Evolutionary conservation across 2,113 vertebrate species (phyloP).

Genomic region (Pangasianodon gigas): DNA sequence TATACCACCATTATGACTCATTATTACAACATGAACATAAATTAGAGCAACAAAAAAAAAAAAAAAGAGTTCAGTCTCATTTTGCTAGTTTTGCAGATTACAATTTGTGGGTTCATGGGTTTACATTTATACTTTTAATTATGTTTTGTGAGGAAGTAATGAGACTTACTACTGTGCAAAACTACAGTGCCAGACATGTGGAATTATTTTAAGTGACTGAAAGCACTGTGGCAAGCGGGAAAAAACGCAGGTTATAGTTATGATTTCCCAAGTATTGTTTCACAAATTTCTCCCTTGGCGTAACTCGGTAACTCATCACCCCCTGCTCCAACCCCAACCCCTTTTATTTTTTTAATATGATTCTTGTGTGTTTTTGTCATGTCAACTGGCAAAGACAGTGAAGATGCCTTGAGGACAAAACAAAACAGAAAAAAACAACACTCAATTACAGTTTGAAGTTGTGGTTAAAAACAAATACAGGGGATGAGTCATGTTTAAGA

Average conservation of each 20-base stretch:
- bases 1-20: background rate
- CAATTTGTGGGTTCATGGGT: constrained; percentile 22
- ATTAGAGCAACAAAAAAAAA: background rate
- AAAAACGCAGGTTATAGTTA: constrained; percentile 16
- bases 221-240: background rate
- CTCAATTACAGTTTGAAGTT: background rate
- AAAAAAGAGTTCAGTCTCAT: background rate
- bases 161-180: constrained; percentile 20
- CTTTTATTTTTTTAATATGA: background rate
- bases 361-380: constrained; percentile 6
- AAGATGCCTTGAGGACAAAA: constrained; percentile 16
- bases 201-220: constrained; percentile 35
- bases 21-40: background rate
- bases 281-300: constrained; percentile 33
- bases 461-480: constrained; percentile 19
- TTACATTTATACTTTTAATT: constrained; percentile 14
- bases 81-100: background rate
- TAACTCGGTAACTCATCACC: constrained; percentile 9
- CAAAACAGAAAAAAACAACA: background rate
- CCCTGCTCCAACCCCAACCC: background rate
- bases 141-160: constrained; percentile 29
- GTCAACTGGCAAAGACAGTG: constrained; percentile 8
- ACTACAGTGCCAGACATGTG: constrained; percentile 33
- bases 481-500: background rate
- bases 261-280: constrained; percentile 29